phyloP scores from a whole-genome alignment of 1,140 invertebrate genomes.

The Drosophila tani region DNA sequence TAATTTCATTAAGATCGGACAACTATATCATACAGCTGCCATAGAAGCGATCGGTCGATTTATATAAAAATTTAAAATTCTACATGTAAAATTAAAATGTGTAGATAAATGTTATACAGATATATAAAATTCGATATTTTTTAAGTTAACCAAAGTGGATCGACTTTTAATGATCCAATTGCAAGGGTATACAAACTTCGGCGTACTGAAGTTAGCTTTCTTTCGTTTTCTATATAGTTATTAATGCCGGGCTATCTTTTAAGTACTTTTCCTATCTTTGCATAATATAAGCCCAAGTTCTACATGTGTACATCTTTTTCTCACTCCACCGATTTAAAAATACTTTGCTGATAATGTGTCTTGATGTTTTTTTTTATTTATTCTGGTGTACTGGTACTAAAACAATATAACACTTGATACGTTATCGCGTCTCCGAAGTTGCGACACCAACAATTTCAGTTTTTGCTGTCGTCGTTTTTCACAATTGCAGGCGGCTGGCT shows the following conservation, averaged over 20 bases:
- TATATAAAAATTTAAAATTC: no score
- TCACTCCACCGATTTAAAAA: constrained; percentile 28
- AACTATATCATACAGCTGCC: no score
- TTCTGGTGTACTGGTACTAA: constrained; percentile 54
- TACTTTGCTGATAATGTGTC: constrained; percentile 32
- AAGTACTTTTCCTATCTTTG: constrained; percentile 53
- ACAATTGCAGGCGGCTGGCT: constrained; percentile 65
- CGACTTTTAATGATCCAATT: no score
- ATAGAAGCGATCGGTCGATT: no score
- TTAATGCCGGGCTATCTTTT: constrained; percentile 17
- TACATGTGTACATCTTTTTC: constrained; percentile 28
- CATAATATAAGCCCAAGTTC: constrained; percentile 36
- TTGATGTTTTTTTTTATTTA: constrained; percentile 39
- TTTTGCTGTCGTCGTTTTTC: constrained; percentile 44
- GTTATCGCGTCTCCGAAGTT: constrained; percentile 70
- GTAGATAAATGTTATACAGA: no score
- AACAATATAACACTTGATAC: constrained; percentile 78
- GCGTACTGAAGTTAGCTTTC: no score
- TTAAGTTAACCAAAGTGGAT: no score
- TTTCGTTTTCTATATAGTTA: constrained; percentile 2
- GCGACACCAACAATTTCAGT: constrained; percentile 59
- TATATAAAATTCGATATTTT: no score
- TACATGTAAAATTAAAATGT: no score
- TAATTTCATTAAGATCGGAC: no score
- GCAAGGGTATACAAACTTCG: no score